Conservation (phyloP, 2,888 invertebrate genomes). For the Spilarctia lutea region DNA sequence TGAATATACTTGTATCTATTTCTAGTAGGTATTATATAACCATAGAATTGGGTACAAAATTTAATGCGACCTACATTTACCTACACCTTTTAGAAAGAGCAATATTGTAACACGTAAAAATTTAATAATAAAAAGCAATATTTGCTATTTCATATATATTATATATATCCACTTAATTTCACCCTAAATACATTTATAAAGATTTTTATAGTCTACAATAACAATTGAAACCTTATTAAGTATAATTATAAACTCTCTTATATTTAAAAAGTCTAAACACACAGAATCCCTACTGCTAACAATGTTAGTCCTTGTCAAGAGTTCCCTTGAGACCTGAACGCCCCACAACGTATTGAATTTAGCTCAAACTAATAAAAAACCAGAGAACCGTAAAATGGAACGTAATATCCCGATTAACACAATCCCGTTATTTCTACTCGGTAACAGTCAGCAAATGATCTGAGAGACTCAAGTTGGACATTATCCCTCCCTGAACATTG, state of each 20-base stretch:
- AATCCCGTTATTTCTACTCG: slow-evolving; percentile 5
- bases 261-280: not conserved
- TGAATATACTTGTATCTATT: not conserved
- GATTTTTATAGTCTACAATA: not conserved
- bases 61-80: too few relatives aligned
- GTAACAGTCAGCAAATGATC: slow-evolving; percentile 11
- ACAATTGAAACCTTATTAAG: not conserved
- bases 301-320: not conserved
- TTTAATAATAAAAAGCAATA: too few relatives aligned
- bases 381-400: slow-evolving; percentile 7
- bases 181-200: too few relatives aligned
- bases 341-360: not conserved
- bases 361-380: slow-evolving; percentile 6
- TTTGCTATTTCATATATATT: too few relatives aligned
- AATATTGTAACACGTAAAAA: too few relatives aligned
- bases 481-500: slow-evolving; percentile 17
- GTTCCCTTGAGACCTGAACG: not conserved
- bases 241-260: not conserved
- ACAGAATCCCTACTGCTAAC: not conserved
- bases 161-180: too few relatives aligned
- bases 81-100: too few relatives aligned
- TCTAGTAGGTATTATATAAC: not conserved
- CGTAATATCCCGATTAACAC: slow-evolving; percentile 2
- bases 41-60: too few relatives aligned
- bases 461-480: slow-evolving; percentile 13